phyloP scores from a whole-genome alignment of 2,113 vertebrate genomes.

The Tyto alba region DNA sequence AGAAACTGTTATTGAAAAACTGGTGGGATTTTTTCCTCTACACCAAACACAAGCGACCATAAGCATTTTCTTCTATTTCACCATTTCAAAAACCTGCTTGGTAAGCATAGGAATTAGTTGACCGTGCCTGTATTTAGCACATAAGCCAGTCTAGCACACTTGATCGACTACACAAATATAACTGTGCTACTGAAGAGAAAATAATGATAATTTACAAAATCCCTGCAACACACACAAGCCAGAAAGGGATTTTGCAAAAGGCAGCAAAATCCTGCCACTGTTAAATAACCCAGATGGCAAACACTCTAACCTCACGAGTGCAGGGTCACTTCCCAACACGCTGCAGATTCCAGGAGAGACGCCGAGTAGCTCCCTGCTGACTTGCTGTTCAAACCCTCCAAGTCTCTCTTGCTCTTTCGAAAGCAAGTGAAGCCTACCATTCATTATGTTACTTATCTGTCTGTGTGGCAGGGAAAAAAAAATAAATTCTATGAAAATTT shows the following conservation, averaged over 20 bases:
- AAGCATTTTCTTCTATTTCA: neutral
- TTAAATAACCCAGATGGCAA: neutral
- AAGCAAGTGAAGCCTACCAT: neutral
- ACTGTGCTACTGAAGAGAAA: neutral
- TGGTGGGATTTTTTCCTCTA: neutral
- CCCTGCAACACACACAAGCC: neutral
- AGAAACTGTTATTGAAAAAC: too few species aligned
- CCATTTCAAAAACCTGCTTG: neutral
- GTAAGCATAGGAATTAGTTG: neutral
- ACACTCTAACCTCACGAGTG: neutral
- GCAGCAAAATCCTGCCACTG: neutral
- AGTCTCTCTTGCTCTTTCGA: neutral
- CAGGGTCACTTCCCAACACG: neutral
- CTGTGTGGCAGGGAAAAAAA: neutral
- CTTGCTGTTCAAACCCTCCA: neutral
- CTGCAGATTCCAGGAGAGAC: too few species aligned
- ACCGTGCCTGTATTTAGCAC: neutral
- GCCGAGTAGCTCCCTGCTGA: neutral
- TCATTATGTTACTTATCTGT: neutral
- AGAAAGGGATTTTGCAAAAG: neutral
- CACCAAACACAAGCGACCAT: neutral
- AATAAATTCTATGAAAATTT: neutral
- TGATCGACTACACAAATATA: neutral
- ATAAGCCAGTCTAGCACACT: neutral
- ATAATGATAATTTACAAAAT: neutral